phyloP scores from a whole-genome alignment of 2,797 vertebrate species.

The Hydrophis major region DNA sequence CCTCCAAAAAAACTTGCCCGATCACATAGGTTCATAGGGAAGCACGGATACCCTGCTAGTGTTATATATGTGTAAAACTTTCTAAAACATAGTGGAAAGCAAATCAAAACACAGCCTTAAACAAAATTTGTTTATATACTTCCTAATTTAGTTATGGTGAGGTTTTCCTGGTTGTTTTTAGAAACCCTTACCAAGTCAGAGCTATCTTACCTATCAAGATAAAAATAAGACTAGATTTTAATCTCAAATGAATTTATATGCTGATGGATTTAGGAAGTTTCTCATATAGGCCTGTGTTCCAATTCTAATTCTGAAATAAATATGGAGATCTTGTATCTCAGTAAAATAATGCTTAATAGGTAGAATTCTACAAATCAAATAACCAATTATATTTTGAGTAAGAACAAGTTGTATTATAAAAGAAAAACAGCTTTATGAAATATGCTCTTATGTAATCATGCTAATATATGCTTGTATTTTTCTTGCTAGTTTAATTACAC shows the following conservation, averaged over 20 bases:
- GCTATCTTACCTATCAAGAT: not conserved
- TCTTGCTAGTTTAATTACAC: conserved; percentile 86
- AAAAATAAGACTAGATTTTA: not conserved
- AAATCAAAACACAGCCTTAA: not conserved
- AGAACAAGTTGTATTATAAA: not conserved
- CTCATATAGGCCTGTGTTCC: not conserved
- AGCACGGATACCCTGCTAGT: too few species aligned
- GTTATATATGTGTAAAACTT: not conserved
- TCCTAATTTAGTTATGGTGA: not conserved
- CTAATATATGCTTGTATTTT: conserved; percentile 27
- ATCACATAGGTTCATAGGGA: too few species aligned
- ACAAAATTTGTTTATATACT: not conserved
- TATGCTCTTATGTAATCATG: not conserved
- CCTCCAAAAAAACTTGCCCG: too few species aligned
- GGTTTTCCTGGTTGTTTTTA: not conserved
- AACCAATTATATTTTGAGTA: not conserved
- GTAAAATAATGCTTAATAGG: not conserved
- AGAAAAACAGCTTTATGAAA: not conserved
- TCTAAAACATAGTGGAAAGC: not conserved
- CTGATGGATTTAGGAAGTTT: not conserved
- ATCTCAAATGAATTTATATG: not conserved
- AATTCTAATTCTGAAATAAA: not conserved
- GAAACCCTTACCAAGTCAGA: not conserved
- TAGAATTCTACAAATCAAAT: not conserved
- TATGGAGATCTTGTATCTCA: not conserved